phyloP scores from a whole-genome alignment of 2,113 vertebrate genomes.

The Pachypanchax playfairii region DNA sequence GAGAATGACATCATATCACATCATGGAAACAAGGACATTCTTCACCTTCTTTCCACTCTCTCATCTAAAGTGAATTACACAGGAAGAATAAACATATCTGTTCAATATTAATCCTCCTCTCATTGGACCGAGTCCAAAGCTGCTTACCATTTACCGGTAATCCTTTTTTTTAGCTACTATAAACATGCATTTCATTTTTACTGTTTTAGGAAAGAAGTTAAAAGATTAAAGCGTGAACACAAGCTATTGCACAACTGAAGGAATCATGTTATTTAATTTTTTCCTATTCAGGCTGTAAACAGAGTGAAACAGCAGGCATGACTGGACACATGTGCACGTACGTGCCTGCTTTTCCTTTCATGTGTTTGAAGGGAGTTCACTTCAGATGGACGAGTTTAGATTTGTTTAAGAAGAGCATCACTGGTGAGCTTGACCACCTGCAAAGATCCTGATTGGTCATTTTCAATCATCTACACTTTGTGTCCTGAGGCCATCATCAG shows the following conservation, averaged over 20 bases:
- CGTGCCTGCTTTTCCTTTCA: conserved; percentile 62
- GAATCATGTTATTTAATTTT: conserved; percentile 60
- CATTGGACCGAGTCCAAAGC: not conserved
- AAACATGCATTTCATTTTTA: not conserved
- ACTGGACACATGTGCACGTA: conserved; percentile 40
- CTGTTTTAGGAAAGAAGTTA: conserved; percentile 6
- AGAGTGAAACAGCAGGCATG: conserved; percentile 38
- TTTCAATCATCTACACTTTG: conserved; percentile 13
- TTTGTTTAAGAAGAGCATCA: conserved; percentile 34
- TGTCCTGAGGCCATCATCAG: conserved; percentile 6
- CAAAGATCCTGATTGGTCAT: conserved; percentile 38
- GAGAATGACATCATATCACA: conserved; percentile 12
- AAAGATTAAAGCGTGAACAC: conserved; percentile 6
- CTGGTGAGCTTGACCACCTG: conserved; percentile 11
- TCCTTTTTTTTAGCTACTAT: not conserved
- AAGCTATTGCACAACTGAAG: conserved; percentile 51
- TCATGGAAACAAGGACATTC: conserved; percentile 20
- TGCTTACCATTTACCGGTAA: not conserved
- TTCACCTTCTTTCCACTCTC: conserved; percentile 13
- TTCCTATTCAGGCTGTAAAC: conserved; percentile 49
- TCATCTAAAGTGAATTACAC: conserved; percentile 7
- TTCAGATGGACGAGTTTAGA: conserved; percentile 10
- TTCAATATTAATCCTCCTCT: not conserved
- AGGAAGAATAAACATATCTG: not conserved
- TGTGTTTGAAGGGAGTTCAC: conserved; percentile 33